phyloP scores from a whole-genome alignment of 2,888 invertebrate genomes.

The Calameuta idolon region DNA sequence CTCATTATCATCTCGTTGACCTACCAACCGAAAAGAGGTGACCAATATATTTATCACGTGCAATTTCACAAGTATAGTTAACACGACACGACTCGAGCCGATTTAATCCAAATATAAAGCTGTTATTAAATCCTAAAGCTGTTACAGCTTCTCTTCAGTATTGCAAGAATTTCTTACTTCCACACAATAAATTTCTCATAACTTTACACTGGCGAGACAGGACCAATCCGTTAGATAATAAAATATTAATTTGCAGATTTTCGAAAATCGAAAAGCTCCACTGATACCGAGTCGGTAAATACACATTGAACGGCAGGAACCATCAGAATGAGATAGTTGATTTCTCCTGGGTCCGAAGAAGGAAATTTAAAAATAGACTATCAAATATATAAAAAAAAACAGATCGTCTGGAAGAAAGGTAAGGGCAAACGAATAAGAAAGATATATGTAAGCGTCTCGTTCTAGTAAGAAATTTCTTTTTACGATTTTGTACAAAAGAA shows the following conservation, averaged over 20 bases:
- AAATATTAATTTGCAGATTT: not conserved
- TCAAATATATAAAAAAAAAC: not conserved
- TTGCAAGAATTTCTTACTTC: no score
- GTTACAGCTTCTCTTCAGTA: no score
- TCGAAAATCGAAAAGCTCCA: not conserved
- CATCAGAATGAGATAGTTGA: not conserved
- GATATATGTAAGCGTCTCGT: not conserved
- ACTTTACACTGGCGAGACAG: not conserved
- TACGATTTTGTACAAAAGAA: not conserved
- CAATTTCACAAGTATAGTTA: not conserved
- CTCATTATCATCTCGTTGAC: not conserved
- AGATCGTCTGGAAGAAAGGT: no score
- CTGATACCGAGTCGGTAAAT: not conserved
- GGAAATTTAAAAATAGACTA: not conserved
- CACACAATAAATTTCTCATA: no score
- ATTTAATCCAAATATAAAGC: not conserved
- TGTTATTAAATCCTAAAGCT: no score
- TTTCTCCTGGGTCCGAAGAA: not conserved
- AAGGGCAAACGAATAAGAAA: not conserved
- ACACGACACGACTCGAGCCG: not conserved
- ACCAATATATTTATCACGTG: not conserved
- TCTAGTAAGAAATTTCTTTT: not conserved
- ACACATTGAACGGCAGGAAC: not conserved
- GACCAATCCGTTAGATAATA: not conserved
- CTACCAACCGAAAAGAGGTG: not conserved